A percentile compares a stretch with the other conserved stretches of the same genome.
Conservation (phyloP, 2,113 vertebrate genomes). For the Callithrix jacchus region DNA sequence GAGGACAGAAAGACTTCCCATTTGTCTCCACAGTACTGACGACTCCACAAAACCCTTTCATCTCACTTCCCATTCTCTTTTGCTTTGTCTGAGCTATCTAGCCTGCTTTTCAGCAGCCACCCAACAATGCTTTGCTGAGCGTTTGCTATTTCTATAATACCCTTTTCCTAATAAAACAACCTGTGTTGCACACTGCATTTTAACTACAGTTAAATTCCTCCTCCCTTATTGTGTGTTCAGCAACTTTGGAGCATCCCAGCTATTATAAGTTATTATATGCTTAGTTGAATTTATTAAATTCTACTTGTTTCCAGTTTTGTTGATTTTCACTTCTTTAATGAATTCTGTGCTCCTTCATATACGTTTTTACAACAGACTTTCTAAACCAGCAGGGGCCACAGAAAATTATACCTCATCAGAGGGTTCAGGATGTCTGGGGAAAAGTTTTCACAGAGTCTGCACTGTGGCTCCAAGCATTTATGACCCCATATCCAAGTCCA, state of each 20-base stretch:
- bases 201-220: slow-evolving; percentile 34
- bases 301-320: slow-evolving; percentile 38
- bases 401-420: background rate
- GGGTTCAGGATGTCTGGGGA: background rate
- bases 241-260: slow-evolving; percentile 32
- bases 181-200: background rate
- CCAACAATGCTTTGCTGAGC: background rate
- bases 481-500: background rate
- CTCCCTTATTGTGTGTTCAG: background rate
- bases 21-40: background rate
- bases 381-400: background rate
- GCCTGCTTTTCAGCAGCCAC: background rate
- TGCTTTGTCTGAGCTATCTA: background rate
- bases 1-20: background rate
- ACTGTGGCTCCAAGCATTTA: background rate
- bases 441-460: background rate
- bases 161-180: slow-evolving; percentile 42
- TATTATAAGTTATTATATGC: slow-evolving; percentile 60
- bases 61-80: background rate
- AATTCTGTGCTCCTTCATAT: background rate
- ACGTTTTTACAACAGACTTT: slow-evolving; percentile 17
- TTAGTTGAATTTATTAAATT: slow-evolving; percentile 66
- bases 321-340: slow-evolving; percentile 45
- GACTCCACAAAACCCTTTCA: background rate
- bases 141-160: background rate